Evolutionary conservation across 2,888 invertebrate species (phyloP).

Genomic region (Athalia circularis): DNA sequence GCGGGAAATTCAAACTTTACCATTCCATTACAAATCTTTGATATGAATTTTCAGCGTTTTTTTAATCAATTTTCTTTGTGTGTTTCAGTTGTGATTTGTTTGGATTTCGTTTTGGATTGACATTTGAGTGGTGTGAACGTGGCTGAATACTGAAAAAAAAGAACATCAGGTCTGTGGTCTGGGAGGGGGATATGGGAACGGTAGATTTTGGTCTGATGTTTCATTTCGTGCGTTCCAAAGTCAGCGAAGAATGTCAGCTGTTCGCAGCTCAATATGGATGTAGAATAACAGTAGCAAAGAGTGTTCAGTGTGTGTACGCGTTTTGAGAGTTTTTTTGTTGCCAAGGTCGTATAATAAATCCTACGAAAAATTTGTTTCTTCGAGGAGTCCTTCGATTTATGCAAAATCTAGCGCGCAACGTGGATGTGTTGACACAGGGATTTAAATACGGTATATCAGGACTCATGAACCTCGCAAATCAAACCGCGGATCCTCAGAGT

Average conservation of each 20-base stretch:
- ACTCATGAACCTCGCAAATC: slow-evolving; percentile 91
- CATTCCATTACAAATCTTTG: background rate
- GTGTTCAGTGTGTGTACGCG: slow-evolving; percentile 18
- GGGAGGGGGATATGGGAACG: slow-evolving; percentile 52
- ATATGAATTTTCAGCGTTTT: background rate
- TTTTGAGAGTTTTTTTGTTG: slow-evolving; percentile 52
- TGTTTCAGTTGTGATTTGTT: background rate
- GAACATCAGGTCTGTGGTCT: background rate
- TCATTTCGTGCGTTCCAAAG: slow-evolving; percentile 55
- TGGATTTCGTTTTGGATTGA: too few relatives aligned
- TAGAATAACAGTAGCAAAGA: slow-evolving; percentile 56
- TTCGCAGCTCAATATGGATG: slow-evolving; percentile 61
- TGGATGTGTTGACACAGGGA: slow-evolving; percentile 75
- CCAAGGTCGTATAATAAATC: slow-evolving; percentile 55
- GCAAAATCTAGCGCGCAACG: slow-evolving; percentile 74
- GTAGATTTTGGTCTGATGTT: slow-evolving; percentile 56
- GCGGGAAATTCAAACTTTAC: background rate
- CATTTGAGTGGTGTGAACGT: background rate
- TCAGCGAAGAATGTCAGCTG: slow-evolving; percentile 61
- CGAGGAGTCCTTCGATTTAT: slow-evolving; percentile 65
- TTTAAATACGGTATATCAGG: slow-evolving; percentile 77
- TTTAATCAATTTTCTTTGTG: background rate
- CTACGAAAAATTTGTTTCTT: slow-evolving; percentile 52
- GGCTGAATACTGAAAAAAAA: background rate
- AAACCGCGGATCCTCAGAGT: slow-evolving; percentile 85